Evolutionary conservation across 2,797 vertebrate species (phyloP), one percentile per base, ranked within the genome.

Genomic region (Oreochromis grahami): DNA sequence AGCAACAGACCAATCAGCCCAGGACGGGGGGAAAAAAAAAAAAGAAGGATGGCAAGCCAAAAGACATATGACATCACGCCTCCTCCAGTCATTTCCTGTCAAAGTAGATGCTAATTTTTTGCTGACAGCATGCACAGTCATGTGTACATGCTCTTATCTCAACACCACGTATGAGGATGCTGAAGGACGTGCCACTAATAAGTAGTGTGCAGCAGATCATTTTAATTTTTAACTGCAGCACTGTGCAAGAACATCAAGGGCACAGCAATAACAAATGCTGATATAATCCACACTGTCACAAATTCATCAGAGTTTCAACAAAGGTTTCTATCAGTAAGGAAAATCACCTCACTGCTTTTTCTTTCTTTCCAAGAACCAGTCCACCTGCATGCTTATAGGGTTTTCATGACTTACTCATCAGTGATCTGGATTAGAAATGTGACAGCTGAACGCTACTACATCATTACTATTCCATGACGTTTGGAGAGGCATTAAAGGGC

Each of bases 21-120:
- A 6, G 21, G 38, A 34, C 21, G 17, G 79, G 82, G n/a, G n/a
- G n/a, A n/a, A n/a, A n/a, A n/a, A n/a, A 87, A 9, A n/a, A 55
- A 58, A 10, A 24, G 24, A 6, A 10, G 56, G 82, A 91, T 78
- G 85, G 78, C 80, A 12, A 81, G n/a, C 48, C 76, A 29, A 58
- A 78, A 56, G 77, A 76, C 43, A 8, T 45, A 86, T 82, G 88
- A 91, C 84, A 70, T 91, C 90, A 84, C 80, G 12, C 13, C 76
- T 82, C 77, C 51, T 81, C 50, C 2, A 12, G 79, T 83, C 81
- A 81, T 79, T 91, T 91, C 87, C 90, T 90, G 87, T 85, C 81
- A 83, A 8, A 24, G 36, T 50, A 79, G 88, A 92, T 29, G 70
- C 80, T 60, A 77, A 88, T 70, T 72, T 78, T 52, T 79, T 52